phyloP scores from a whole-genome alignment of 2,797 vertebrate genomes.

The Ibycter americanus region DNA sequence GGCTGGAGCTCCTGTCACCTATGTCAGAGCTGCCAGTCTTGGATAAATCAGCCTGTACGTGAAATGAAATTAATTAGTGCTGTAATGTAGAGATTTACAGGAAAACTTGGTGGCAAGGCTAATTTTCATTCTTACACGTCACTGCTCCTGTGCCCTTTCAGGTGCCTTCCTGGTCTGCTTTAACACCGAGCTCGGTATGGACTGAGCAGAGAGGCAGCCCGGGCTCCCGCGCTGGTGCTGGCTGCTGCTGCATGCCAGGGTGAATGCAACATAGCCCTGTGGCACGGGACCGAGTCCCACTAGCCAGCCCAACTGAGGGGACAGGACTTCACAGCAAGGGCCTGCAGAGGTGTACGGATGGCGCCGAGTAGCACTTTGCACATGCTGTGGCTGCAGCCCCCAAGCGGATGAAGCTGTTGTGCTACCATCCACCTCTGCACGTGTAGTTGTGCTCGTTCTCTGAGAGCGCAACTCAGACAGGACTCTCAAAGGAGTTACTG shows the following conservation, averaged over 20 bases:
- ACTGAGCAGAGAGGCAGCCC: fast-evolving
- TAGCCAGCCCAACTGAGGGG: not conserved
- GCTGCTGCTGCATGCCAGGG: fast-evolving
- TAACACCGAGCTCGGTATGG: fast-evolving
- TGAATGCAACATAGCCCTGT: fast-evolving
- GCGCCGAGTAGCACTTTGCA: not conserved
- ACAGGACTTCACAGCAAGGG: not conserved
- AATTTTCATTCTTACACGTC: not conserved
- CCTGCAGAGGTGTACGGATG: not conserved
- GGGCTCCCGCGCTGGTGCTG: not conserved
- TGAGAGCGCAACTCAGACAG: not conserved
- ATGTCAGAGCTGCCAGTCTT: not conserved
- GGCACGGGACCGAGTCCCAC: not conserved
- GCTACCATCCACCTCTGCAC: fast-evolving
- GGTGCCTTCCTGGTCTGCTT: not conserved
- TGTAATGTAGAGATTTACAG: not conserved
- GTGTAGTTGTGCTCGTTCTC: not conserved
- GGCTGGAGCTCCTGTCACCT: not conserved
- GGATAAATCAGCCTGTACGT: not conserved
- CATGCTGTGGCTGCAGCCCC: fast-evolving
- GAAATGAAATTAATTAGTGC: constrained; percentile 3
- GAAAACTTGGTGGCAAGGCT: not conserved
- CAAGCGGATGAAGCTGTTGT: not conserved
- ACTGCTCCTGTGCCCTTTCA: not conserved
- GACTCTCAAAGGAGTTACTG: not conserved